A percentile compares a stretch with the other conserved stretches of the same genome.
These are phyloP conservation scores for Drosophila trichaetosa DNA, from an alignment of 2,888 invertebrate species.

Conservation along the genomic window DNA sequence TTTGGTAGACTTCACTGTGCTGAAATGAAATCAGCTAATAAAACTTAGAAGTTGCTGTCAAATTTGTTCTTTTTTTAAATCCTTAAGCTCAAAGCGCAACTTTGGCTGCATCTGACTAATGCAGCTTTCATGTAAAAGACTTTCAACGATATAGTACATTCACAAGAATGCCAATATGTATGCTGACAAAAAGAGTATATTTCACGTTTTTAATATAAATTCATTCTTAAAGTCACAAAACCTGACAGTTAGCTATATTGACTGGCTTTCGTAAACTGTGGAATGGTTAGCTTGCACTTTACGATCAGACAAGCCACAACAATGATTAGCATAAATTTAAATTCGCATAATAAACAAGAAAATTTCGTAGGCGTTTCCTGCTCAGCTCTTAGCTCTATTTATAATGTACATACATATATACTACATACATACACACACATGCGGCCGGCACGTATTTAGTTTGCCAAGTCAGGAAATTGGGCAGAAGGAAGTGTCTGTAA, in stretches of 20 bases:
- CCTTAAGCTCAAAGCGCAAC: slow-evolving; percentile 13
- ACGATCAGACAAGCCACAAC: slow-evolving; percentile 43
- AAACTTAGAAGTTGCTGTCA: slow-evolving; percentile 20
- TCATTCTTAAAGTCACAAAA: slow-evolving; percentile 27
- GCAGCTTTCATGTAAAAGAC: slow-evolving; percentile 10
- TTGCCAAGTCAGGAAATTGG: slow-evolving; percentile 51
- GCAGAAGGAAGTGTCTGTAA: slow-evolving; percentile 49
- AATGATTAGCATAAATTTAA: slow-evolving; percentile 77
- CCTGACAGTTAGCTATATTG: slow-evolving; percentile 28
- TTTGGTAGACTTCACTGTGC: slow-evolving; percentile 37
- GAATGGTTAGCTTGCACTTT: slow-evolving; percentile 27
- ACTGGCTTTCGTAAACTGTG: slow-evolving; percentile 18
- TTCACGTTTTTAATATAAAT: slow-evolving; percentile 27
- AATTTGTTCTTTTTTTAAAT: neutral
- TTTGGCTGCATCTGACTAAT: slow-evolving; percentile 17
- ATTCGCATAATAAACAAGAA: slow-evolving; percentile 69
- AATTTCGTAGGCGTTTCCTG: slow-evolving; percentile 50
- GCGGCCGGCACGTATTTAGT: slow-evolving; percentile 29
- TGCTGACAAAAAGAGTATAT: slow-evolving; percentile 1
- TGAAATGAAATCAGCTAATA: slow-evolving; percentile 30
- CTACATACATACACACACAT: slow-evolving; percentile 15
- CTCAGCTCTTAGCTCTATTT: slow-evolving; percentile 41
- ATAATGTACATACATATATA: slow-evolving; percentile 30
- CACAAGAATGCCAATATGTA: neutral
- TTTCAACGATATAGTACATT: neutral